Base-by-base conservation (phyloP, 2,113 vertebrate species). In the Carassius auratus region DNA sequence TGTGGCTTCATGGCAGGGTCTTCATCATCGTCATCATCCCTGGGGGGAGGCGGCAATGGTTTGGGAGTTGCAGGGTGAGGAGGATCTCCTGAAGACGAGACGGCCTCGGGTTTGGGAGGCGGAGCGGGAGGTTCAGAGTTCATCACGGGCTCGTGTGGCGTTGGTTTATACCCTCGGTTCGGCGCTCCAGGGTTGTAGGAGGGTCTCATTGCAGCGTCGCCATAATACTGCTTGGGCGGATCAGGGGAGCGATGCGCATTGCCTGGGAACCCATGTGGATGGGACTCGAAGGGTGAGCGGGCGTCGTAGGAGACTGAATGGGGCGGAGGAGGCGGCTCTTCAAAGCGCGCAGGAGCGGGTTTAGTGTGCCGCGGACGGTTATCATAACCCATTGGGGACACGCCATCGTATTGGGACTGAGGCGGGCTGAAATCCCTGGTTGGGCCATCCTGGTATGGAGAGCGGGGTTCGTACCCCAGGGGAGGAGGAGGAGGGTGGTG, bases 1-100 rank as follows among this genome's bases (percentile, higher is more conserved):
- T 99, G 98, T 0, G 97, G 98, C 84, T 97, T 99, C 98, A 99
- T 99, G 88, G 98, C 97, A 14, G 97, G 98, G 90, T 99, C 98
- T 3, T 98, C 97, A 0, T 97, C 97, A 6, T 89, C 96, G 2
- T 93, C 97, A 8, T 98, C 97, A 36, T 94, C 92, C 66, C 91
- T 90, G 42, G 96, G 95, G 0, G 94, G 95, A 8, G 95, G 95
- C 71, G 96, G 97, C 91, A 96, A 93, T 36, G 96, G 95, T 92
- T 98, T 99, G 73, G 93, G 89, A 83, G 91, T 89, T 1, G 90
- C 87, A 14, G 90, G 86, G 82, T 92, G 57, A 12, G 89, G 88
- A 36, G 89, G 90, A 59, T 95, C 94, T 77, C 90, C 92, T 8
- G 96, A 92, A 9, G 94, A 93, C 84, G 96, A 87, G 84, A 95